Percentiles rank a stretch among this genome's conserved stretches.
Conservation (phyloP, 2,113 vertebrate species). For the Quiscalus mexicanus region DNA sequence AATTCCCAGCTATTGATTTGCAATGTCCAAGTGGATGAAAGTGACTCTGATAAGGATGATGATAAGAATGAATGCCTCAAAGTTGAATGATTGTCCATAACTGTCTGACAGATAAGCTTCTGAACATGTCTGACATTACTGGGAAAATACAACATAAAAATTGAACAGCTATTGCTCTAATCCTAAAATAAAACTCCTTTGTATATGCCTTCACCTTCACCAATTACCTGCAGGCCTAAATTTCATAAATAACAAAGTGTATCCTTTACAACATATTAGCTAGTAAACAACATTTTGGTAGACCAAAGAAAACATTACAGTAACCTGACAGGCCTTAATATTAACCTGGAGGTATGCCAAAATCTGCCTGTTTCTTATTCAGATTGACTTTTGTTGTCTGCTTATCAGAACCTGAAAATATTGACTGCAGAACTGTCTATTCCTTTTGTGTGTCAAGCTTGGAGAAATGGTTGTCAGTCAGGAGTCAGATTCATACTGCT, state of each 20-base stretch:
- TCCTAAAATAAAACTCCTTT: neutral
- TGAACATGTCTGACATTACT: neutral
- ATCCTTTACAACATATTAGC: neutral
- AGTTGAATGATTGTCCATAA: neutral
- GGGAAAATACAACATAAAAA: neutral
- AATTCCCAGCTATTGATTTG: slow-evolving; percentile 15
- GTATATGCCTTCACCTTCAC: neutral
- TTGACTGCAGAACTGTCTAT: neutral
- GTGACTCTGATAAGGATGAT: neutral
- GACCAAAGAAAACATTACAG: neutral
- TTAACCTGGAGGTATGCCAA: neutral
- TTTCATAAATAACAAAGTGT: neutral
- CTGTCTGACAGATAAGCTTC: neutral
- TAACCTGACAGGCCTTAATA: neutral
- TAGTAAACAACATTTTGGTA: neutral
- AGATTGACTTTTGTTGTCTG: neutral
- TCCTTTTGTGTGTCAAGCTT: neutral
- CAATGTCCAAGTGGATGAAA: neutral
- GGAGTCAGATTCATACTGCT: neutral
- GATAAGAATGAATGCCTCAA: neutral
- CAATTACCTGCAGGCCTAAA: neutral
- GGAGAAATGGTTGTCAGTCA: neutral
- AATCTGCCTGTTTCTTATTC: neutral
- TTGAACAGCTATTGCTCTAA: neutral
- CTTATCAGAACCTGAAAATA: neutral